Base-by-base conservation (phyloP, 2,113 vertebrate species). In the Mohoua ochrocephala region DNA sequence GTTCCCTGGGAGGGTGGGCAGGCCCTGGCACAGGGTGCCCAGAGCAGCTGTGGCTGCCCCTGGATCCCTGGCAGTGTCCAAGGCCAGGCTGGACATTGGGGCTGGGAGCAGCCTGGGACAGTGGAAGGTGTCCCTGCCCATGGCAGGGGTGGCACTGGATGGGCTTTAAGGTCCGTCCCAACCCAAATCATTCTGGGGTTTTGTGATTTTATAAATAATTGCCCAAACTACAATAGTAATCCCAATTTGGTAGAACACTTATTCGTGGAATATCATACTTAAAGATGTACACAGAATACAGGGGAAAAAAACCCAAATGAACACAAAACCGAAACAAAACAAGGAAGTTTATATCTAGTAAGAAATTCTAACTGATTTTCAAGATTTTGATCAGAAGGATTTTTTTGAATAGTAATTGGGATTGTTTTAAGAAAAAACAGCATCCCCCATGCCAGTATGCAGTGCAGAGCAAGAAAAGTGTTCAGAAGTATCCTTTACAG, bases 321-420 rank as follows among this genome's bases (percentile, higher is more conserved):
- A 64, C 9, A 4, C 22, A 31, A 35, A 35, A 27, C 8, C 8
- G 19, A 54, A 71, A 10, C 8, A 10, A 42, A 56, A 6, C 13
- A 73, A 73, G 39, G 23, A 42, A 15, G 16, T 8, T 56, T n/a
- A 21, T n/a, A 8, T 28, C 9, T 37, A 15, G 3, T 41, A 17
- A 35, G 13, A 30, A 54, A 8, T 35, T 41, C 14, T 3, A 39
- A 45, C 16, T 21, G n/a, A 21, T 63, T 41, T 54, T 63, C 11
- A 54, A 31, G 24, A 22, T 54, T 87, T 37, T 59, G 21, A 37
- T 35, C 6, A 4, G 10, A 20, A 31, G 22, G 17, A 22, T 13
- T 44, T 68, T 65, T n/a, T 41, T 39, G 2, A 44, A 12, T 9
- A 37, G 5, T 15, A 44, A 23, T 33, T 69, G 0, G 0, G 18